Percentiles rank a stretch among this genome's conserved stretches.
Evolutionary conservation across 2,113 vertebrate species (phyloP).

Genomic region (Sebastes schlegelii): DNA sequence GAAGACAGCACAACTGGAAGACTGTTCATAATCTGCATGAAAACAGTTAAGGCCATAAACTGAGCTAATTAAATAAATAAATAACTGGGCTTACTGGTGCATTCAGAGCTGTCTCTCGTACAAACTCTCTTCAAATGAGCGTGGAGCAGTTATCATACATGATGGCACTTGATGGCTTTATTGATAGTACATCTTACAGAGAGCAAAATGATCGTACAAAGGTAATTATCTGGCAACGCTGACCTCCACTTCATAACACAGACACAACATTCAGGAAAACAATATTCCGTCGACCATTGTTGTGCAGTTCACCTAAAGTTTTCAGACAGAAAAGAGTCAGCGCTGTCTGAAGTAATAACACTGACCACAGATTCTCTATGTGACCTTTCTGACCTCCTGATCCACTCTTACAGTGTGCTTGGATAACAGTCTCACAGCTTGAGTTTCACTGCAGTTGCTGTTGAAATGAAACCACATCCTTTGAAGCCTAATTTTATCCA

Average conservation of each 20-base stretch:
- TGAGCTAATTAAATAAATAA: no score
- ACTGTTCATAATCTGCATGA: no score
- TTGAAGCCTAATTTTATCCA: constrained; percentile 16
- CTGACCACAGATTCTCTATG: constrained; percentile 17
- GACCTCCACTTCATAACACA: neutral
- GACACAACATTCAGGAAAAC: neutral
- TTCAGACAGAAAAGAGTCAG: constrained; percentile 29
- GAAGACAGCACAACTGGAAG: no score
- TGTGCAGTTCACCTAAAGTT: neutral
- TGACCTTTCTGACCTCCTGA: constrained; percentile 22
- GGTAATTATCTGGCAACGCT: no score
- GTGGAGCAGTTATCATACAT: no score
- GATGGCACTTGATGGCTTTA: no score
- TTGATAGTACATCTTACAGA: no score
- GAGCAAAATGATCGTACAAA: no score
- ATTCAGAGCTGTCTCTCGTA: no score
- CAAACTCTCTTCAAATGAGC: no score
- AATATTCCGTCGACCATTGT: neutral
- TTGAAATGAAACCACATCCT: constrained; percentile 37
- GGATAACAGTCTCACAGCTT: constrained; percentile 36
- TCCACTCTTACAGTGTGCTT: constrained; percentile 11
- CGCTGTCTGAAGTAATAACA: constrained; percentile 8
- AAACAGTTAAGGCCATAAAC: no score
- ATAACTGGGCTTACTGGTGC: no score
- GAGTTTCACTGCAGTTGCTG: constrained; percentile 54